Evolutionary conservation across 2,888 invertebrate species (phyloP).

Genomic region (Metalampra italica): DNA sequence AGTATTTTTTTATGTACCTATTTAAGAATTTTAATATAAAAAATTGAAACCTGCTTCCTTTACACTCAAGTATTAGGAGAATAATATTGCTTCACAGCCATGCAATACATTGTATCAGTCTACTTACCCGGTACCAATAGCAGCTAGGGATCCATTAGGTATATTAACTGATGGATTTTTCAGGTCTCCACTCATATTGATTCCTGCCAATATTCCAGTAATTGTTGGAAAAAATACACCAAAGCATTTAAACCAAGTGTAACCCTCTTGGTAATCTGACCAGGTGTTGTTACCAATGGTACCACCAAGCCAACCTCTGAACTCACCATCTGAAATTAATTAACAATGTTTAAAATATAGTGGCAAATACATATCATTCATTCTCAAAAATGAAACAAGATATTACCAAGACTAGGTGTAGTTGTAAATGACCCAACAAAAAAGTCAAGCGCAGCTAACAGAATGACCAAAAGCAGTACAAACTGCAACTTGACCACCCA

Average conservation of each 20-base stretch:
- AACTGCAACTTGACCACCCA: constrained; percentile 99
- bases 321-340: constrained; percentile 81
- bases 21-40: neutral
- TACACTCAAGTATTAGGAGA: too few relatives aligned
- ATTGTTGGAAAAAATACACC: constrained; percentile 99
- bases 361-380: too few relatives aligned
- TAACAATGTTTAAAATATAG: neutral
- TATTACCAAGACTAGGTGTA: constrained; percentile 79
- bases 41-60: neutral
- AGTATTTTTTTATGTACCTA: neutral
- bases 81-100: too few relatives aligned
- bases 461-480: constrained; percentile 88
- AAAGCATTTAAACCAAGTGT: constrained; percentile 97
- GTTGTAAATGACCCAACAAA: constrained; percentile 93
- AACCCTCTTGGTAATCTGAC: constrained; percentile 86
- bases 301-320: constrained; percentile 90
- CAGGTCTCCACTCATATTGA: constrained; percentile 99
- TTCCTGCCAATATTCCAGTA: constrained; percentile 97
- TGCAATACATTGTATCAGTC: too few relatives aligned
- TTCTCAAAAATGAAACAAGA: neutral
- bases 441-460: constrained; percentile 95
- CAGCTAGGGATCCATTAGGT: constrained; percentile 95
- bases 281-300: constrained; percentile 90
- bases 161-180: constrained; percentile 94
- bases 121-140: constrained; percentile 90